These are phyloP conservation scores for Pentamera pediparva DNA, from an alignment of 53 echinoderm and acorn worm genomes.

Conservation along the genomic window DNA sequence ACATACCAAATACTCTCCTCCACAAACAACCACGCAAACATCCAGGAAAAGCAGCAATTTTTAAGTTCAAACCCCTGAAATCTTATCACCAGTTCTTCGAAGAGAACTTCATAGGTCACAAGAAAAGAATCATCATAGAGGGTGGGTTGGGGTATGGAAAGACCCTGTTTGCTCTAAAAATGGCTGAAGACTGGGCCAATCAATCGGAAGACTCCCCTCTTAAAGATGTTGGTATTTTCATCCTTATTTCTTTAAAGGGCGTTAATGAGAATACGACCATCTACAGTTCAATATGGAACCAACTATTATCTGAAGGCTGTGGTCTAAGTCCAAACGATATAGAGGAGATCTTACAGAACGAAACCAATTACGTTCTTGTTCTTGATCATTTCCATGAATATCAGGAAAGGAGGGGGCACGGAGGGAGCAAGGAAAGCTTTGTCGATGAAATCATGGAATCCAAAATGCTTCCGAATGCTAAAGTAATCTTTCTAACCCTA, in stretches of 20 bases:
- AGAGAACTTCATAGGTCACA: neutral
- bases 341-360: neutral
- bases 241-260: constrained; percentile 2
- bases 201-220: neutral
- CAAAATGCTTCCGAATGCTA: constrained; percentile 5
- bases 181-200: constrained; percentile 4
- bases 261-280: neutral
- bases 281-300: neutral
- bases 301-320: neutral
- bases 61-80: neutral
- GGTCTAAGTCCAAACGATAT: neutral
- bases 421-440: neutral
- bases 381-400: constrained; percentile 24
- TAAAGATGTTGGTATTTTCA: constrained; percentile 4
- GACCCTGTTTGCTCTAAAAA: neutral
- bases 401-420: neutral
- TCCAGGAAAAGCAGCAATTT: neutral
- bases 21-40: neutral
- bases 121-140: neutral
- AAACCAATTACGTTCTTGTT: neutral
- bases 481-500: neutral
- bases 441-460: constrained; percentile 10
- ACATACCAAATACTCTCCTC: neutral
- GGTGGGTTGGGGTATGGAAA: constrained; percentile 9
- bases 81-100: neutral